Percentiles rank a stretch among this genome's conserved stretches.
phyloP scores from a whole-genome alignment of 2,113 vertebrate genomes.

The Hippocampus abdominalis region DNA sequence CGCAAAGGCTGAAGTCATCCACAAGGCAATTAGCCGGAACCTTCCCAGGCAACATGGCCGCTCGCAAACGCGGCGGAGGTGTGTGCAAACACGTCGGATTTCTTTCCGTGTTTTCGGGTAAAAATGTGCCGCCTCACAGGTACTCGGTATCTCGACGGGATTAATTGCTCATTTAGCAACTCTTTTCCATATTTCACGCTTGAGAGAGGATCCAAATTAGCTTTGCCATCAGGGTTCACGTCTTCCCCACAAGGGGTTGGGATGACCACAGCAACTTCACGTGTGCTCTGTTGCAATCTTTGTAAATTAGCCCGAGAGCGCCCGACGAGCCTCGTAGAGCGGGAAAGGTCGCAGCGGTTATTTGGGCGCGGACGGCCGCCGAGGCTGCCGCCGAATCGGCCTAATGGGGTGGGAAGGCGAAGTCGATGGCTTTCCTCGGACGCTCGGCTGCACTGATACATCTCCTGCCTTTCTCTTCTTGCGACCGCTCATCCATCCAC shows the following conservation, averaged over 20 bases:
- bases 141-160: constrained; percentile 63
- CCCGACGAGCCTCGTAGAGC: constrained; percentile 61
- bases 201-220: constrained; percentile 69
- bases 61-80: not conserved
- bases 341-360: constrained; percentile 65
- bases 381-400: constrained; percentile 55
- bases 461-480: constrained; percentile 45
- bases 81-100: not conserved
- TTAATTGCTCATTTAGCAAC: constrained; percentile 72
- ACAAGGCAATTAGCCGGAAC: not conserved
- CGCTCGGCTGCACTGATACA: constrained; percentile 68
- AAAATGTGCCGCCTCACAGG: constrained; percentile 37
- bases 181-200: constrained; percentile 68
- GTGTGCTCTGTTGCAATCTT: constrained; percentile 16
- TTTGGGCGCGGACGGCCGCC: constrained; percentile 61
- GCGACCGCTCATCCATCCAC: constrained; percentile 62
- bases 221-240: constrained; percentile 66
- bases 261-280: constrained; percentile 48
- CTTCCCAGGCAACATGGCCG: not conserved
- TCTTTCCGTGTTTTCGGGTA: constrained; percentile 27
- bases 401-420: constrained; percentile 75
- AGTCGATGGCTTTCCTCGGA: constrained; percentile 64
- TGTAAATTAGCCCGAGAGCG: constrained; percentile 65
- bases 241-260: constrained; percentile 52
- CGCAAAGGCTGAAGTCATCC: constrained; percentile 1